These are phyloP conservation scores for Chamaea fasciata DNA, from an alignment of 2,113 vertebrate species.

Conservation along the genomic window DNA sequence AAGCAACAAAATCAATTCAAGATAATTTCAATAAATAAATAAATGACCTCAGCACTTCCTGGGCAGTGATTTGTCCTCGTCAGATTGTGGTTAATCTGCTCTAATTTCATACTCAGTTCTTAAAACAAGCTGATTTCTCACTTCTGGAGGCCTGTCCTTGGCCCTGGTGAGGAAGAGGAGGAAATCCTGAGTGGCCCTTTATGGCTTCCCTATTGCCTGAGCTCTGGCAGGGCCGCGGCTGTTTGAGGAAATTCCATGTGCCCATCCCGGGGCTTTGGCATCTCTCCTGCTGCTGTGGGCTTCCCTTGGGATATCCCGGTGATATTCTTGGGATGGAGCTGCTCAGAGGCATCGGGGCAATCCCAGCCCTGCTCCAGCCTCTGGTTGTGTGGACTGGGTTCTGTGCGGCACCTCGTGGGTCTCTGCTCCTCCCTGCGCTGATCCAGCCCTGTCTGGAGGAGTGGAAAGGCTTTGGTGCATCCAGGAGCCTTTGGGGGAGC, in stretches of 20 bases:
- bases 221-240: accelerated
- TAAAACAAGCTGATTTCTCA: neutral
- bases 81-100: neutral
- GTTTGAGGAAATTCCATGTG: accelerated
- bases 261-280: accelerated
- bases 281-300: accelerated
- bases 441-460: neutral
- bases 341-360: accelerated
- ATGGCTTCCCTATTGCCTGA: neutral
- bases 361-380: too few species aligned
- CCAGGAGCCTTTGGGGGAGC: accelerated
- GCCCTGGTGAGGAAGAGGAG: neutral
- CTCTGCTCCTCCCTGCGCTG: accelerated
- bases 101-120: neutral
- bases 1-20: neutral
- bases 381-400: accelerated
- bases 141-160: neutral
- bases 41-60: neutral
- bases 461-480: neutral
- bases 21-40: neutral
- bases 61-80: neutral
- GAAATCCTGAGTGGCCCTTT: neutral
- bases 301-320: accelerated
- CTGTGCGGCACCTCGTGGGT: accelerated
- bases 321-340: neutral